Evolutionary conservation across 2,888 invertebrate genomes (phyloP).

Genomic region (Eupeodes luniger): DNA sequence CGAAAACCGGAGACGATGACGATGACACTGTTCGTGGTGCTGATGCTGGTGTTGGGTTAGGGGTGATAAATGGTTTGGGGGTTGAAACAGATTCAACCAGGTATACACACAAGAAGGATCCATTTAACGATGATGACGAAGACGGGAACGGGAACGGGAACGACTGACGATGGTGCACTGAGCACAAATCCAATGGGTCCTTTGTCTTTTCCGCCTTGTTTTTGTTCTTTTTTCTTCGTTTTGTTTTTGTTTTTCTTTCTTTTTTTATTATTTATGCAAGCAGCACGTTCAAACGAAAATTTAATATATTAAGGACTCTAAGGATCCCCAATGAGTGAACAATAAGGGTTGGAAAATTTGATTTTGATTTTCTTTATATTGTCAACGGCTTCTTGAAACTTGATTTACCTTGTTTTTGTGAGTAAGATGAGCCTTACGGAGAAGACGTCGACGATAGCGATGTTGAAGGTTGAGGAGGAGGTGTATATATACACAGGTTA

Average conservation of each 20-base stretch:
- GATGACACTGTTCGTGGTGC: not conserved
- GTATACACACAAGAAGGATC: constrained; percentile 63
- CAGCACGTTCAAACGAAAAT: constrained; percentile 78
- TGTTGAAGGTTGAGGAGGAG: not conserved
- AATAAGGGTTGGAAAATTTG: constrained; percentile 78
- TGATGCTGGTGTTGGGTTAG: not conserved
- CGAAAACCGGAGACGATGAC: constrained; percentile 8
- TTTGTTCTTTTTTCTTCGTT: constrained; percentile 39
- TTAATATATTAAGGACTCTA: constrained; percentile 78
- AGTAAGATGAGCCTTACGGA: constrained; percentile 40
- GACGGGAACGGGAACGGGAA: not conserved
- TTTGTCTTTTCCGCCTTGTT: constrained; percentile 64
- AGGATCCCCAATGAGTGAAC: constrained; percentile 73
- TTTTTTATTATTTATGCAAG: constrained; percentile 76
- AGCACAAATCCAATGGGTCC: constrained; percentile 61
- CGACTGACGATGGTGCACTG: constrained; percentile 43
- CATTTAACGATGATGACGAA: constrained; percentile 63
- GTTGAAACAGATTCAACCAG: constrained; percentile 52
- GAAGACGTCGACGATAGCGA: not conserved
- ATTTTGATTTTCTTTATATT: constrained; percentile 77
- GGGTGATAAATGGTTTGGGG: constrained; percentile 41
- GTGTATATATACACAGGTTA: not conserved
- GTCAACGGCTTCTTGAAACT: constrained; percentile 76
- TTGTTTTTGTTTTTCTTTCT: constrained; percentile 60
- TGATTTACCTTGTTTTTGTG: constrained; percentile 74